Evolutionary conservation across 2,888 invertebrate genomes (phyloP), one percentile per base, ranked within the genome.

Genomic region (Aleiodes alternator): DNA sequence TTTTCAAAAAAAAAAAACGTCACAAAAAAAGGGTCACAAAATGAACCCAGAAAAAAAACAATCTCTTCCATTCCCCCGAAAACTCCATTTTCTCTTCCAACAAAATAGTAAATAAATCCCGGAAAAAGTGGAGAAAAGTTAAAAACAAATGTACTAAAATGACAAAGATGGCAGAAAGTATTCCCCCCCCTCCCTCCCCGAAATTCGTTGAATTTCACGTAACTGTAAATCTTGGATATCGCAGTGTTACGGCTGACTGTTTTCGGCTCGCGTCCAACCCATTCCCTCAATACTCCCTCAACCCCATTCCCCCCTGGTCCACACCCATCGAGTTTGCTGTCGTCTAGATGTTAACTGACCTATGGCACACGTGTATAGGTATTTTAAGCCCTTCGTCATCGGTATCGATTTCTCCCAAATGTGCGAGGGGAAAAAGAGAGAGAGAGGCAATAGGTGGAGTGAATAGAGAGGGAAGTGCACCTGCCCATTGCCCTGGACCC

Each of bases 221-320:
- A 72, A 80, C 75, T 31, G 64, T 75, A 79, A 83, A 81, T 82
- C 73, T 66, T 68, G 72, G 64, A 76, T 77, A 74, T 74, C 74
- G 69, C 53, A 14, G 43, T 61, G 78, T 77, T 80, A 73, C 73
- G 70, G 66, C 75, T 56, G 76, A 73, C 75, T 80, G 75, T 74
- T 74, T 74, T 74, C 61, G 61, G 66, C 59, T 55, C 59, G 66
- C 29, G 23, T 61, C 61, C 61, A 61, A 61, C 34, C 38, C 43
- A 43, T 9, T 43, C 43, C 43, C 14, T 38, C 61, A 4, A 34
- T 34, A 31, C 59, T 38, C 29, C 66, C 23, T 29, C 59, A 51
- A 43, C 66, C 66, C 48, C 59, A 51, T 48, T 53, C 14, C 16
- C 29, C 23, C 53, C 31, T 43, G 9, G 9, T 9, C 43, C 38